These are phyloP conservation scores for Lineus longissimus DNA, from an alignment of 1,140 invertebrate species.

Conservation along the genomic window DNA sequence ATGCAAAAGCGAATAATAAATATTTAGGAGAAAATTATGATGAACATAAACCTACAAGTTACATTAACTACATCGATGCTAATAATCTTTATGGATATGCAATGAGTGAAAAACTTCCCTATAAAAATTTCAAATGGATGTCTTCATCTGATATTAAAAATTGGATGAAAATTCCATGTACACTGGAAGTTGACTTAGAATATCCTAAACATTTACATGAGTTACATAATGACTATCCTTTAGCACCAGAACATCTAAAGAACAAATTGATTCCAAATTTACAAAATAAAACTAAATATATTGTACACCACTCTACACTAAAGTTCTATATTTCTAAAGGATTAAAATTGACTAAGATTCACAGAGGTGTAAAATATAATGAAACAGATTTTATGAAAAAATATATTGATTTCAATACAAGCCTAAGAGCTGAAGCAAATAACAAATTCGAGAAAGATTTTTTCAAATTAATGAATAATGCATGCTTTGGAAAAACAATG, in stretches of 20 bases:
- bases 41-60: constrained; percentile 17
- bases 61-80: constrained; percentile 30
- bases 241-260: constrained; percentile 45
- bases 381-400: not conserved
- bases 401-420: not conserved
- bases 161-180: constrained; percentile 26
- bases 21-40: constrained; percentile 16
- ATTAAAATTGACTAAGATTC: constrained; percentile 5
- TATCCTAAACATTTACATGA: constrained; percentile 55
- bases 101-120: constrained; percentile 21
- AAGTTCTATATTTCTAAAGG: not conserved
- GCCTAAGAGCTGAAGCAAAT: not conserved
- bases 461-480: constrained; percentile 9
- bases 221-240: constrained; percentile 56
- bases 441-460: constrained; percentile 9
- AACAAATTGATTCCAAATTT: constrained; percentile 26
- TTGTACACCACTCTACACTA: constrained; percentile 8
- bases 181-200: constrained; percentile 51
- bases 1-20: constrained; percentile 32
- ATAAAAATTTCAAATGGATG: constrained; percentile 46
- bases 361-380: not conserved
- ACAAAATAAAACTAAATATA: constrained; percentile 22
- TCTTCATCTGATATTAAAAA: constrained; percentile 26
- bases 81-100: constrained; percentile 39
- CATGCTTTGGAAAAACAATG: constrained; percentile 8